Base-by-base conservation (phyloP, 92 coral and sea anemone genomes). In the Epizoanthus fatuus region DNA sequence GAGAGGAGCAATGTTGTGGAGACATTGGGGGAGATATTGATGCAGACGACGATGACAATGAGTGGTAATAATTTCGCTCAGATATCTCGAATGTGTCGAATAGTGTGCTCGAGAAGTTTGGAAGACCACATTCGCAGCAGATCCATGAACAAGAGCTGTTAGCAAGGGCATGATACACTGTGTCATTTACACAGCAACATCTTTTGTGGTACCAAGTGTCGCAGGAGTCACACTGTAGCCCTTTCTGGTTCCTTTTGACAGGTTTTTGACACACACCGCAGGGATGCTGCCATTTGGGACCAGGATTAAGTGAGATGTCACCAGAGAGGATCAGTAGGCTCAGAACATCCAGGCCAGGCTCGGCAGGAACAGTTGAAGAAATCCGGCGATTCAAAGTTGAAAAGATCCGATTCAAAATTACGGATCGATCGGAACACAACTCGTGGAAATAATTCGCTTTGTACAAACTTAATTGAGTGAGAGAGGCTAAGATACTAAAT, bases 401-500 rank as follows among this genome's bases (percentile, higher is more conserved):
- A 22, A 32, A 71, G 49, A 71, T 45, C 76, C 76, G 57, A 45
- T 71, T 40, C 51, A 70, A 20, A 19, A 56, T 40, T 44, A 19
- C 62, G 62, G 62, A 56, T 56, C 19, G 62, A 56, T 56, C 62
- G 0, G 19, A 56, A 56, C 62, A 56, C 19, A 56, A 56, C 62
- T 56, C 62, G n/a, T 56, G 62, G 5, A 56, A 56, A 3, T 56
- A 56, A 56, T n/a, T 56, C 62, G 62, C 62, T 44, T 44, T 4
- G 47, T 44, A 44, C 47, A 44, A 65, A 40, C 25, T 65, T 65
- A 65, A 5, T 65, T 69, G n/a, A 49, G 45, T 49, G 75, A 69
- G 75, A 35, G 75, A 69, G 75, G 75, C 54, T 39, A 54, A 69
- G 13, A 69, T 69, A 37, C 49, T 20, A 69, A 69, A 69, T 69